These are phyloP conservation scores for Oostethus manadensis DNA, from an alignment of 2,113 vertebrate genomes.

Conservation along the genomic window DNA sequence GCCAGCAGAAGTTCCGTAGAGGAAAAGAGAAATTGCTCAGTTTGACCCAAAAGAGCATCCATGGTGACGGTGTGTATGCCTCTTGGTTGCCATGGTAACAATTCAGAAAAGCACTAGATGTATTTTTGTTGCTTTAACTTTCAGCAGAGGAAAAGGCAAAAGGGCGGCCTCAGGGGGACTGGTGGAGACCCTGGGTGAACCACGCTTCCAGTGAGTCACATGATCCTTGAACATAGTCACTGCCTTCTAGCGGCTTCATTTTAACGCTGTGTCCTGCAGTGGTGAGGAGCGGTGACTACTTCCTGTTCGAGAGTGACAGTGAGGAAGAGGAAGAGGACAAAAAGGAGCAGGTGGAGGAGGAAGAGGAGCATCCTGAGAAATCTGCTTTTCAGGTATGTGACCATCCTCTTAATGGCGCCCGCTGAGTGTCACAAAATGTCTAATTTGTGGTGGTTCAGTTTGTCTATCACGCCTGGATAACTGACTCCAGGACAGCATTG, in stretches of 20 bases:
- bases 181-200: constrained; percentile 99
- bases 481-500: constrained; percentile 90
- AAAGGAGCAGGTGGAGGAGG: constrained; percentile 84
- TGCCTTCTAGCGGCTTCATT: constrained; percentile 18
- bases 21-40: constrained; percentile 95
- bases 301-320: constrained; percentile 99
- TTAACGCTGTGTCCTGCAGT: constrained; percentile 73
- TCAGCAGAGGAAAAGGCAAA: constrained; percentile 83
- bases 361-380: constrained; percentile 84
- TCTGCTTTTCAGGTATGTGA: constrained; percentile 90
- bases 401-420: constrained; percentile 65
- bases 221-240: constrained; percentile 65
- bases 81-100: not conserved
- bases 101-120: not conserved
- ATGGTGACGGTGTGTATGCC: not conserved
- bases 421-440: not conserved
- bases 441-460: constrained; percentile 71
- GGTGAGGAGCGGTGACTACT: constrained; percentile 99
- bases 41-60: constrained; percentile 89
- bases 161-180: constrained; percentile 67
- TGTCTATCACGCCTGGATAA: constrained; percentile 96
- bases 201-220: constrained; percentile 98
- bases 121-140: constrained; percentile 13
- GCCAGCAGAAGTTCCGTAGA: constrained; percentile 96
- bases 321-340: constrained; percentile 81